Conservation (phyloP, 2,797 vertebrate genomes). For the Botia kubotai region DNA sequence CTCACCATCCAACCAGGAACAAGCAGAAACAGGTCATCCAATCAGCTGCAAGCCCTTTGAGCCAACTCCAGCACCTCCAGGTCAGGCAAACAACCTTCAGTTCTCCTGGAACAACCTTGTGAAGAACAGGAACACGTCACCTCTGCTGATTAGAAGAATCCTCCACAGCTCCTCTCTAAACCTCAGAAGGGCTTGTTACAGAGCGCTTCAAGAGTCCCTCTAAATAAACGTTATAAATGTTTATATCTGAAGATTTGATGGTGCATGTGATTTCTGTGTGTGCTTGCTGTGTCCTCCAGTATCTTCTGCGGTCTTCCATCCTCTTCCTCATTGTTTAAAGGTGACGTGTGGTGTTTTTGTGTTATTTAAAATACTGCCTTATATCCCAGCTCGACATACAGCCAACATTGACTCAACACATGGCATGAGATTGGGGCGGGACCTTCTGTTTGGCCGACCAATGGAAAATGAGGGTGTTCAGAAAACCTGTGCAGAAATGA, state of each 20-base stretch:
- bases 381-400: neutral
- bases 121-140: slow-evolving; percentile 4
- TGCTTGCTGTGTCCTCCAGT: neutral
- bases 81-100: neutral
- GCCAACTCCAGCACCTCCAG: slow-evolving; percentile 1
- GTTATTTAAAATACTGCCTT: neutral
- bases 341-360: neutral
- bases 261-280: slow-evolving; percentile 5
- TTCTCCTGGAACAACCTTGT: neutral
- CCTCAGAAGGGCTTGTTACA: neutral
- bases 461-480: neutral
- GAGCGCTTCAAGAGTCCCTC: slow-evolving; percentile 5
- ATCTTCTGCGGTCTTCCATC: neutral
- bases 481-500: neutral
- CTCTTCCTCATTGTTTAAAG: neutral
- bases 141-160: neutral
- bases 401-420: too few relatives aligned
- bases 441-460: neutral
- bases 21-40: neutral
- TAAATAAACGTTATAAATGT: slow-evolving; percentile 16
- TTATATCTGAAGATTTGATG: neutral
- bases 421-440: too few relatives aligned
- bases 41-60: slow-evolving; percentile 56
- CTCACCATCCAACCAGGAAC: slow-evolving; percentile 14
- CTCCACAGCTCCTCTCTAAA: neutral